phyloP scores from a whole-genome alignment of 2,797 vertebrate genomes.

The Pelodytes ibericus region DNA sequence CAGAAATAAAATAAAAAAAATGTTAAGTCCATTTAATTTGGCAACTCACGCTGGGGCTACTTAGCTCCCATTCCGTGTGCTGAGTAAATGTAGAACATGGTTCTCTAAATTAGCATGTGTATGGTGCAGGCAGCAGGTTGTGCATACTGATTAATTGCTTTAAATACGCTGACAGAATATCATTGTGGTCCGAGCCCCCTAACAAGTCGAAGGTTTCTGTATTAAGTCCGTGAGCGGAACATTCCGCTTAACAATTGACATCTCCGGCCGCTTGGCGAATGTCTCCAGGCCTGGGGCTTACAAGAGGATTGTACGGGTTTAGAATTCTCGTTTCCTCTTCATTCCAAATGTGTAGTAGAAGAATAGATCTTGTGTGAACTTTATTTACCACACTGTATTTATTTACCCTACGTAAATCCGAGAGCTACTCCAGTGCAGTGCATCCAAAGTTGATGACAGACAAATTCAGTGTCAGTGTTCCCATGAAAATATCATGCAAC shows the following conservation, averaged over 20 bases:
- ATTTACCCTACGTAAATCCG: too few species aligned
- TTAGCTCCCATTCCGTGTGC: conserved; percentile 64
- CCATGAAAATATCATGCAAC: too few species aligned
- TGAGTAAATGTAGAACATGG: conserved; percentile 73
- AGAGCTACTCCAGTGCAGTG: too few species aligned
- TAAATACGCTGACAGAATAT: conserved; percentile 78
- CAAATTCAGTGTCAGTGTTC: too few species aligned
- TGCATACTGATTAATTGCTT: conserved; percentile 75
- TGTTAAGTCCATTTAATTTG: conserved; percentile 52
- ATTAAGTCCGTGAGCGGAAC: background rate
- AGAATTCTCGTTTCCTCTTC: too few species aligned
- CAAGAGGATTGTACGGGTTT: too few species aligned
- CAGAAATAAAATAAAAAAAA: conserved; percentile 22
- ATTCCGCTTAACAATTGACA: background rate
- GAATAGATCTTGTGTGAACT: too few species aligned
- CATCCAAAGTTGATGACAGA: too few species aligned
- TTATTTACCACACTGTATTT: too few species aligned
- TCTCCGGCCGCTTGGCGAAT: too few species aligned
- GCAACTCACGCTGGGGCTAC: conserved; percentile 60
- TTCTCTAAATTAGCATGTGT: conserved; percentile 77
- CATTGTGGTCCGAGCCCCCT: conserved; percentile 83
- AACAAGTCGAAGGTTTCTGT: conserved; percentile 77
- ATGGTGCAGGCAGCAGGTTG: conserved; percentile 65
- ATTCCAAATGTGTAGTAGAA: too few species aligned
- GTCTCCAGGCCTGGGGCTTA: too few species aligned